Conservation (phyloP, 2,797 vertebrate species). For the Setipinna tenuifilis region DNA sequence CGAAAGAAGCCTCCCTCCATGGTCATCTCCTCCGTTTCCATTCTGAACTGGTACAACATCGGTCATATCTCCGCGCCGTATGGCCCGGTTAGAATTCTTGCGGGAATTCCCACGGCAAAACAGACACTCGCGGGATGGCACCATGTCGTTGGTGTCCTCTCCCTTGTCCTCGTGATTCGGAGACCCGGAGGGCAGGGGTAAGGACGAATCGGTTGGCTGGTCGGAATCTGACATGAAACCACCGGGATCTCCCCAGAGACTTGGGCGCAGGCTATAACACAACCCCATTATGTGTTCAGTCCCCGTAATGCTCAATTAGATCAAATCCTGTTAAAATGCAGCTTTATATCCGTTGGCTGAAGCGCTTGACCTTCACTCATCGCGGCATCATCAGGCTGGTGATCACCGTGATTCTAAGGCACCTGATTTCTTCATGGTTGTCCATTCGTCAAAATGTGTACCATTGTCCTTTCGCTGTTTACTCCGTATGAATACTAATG, state of each 20-base stretch:
- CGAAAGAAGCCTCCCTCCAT: slow-evolving; percentile 38
- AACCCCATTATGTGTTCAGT: slow-evolving; percentile 73
- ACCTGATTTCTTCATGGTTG: slow-evolving; percentile 58
- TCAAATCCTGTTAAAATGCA: neutral
- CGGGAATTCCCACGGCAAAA: slow-evolving; percentile 50
- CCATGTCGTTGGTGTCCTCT: slow-evolving; percentile 24
- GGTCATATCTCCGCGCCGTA: slow-evolving; percentile 27
- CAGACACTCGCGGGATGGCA: slow-evolving; percentile 32
- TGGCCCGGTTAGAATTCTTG: slow-evolving; percentile 39
- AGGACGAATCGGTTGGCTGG: slow-evolving; percentile 51
- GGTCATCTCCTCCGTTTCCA: slow-evolving; percentile 36
- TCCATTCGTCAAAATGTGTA: slow-evolving; percentile 56
- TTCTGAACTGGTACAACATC: slow-evolving; percentile 45
- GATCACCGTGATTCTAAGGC: slow-evolving; percentile 28
- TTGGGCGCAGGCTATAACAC: slow-evolving; percentile 79
- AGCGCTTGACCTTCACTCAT: slow-evolving; percentile 22
- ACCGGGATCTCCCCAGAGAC: slow-evolving; percentile 68
- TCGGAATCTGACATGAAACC: slow-evolving; percentile 57
- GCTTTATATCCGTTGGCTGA: slow-evolving; percentile 56
- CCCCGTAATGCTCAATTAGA: neutral
- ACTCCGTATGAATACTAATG: slow-evolving; percentile 16
- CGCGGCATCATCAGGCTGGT: slow-evolving; percentile 36
- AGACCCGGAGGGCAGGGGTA: slow-evolving; percentile 41
- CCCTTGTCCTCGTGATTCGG: slow-evolving; percentile 38
- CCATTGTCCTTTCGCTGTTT: slow-evolving; percentile 59